Evolutionary conservation across 2,888 invertebrate genomes (phyloP), one percentile per base, ranked within the genome.

Genomic region (Orthonychiurus folsomi): DNA sequence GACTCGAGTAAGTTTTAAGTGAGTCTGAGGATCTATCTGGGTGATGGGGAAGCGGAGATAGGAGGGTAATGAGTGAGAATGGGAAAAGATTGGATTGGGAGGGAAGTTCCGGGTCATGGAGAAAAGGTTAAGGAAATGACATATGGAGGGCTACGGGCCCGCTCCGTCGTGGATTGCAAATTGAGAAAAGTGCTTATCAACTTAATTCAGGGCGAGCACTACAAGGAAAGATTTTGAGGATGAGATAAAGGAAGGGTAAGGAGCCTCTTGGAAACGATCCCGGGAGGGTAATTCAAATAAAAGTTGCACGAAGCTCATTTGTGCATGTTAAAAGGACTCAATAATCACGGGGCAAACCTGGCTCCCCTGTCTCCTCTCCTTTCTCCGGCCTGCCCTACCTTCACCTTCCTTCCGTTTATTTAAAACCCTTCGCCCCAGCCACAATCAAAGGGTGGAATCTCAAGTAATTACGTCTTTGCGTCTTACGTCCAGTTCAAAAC

Each of bases 221-320:
- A 56, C 60, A 62, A 66, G 59, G n/a, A n/a, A 57, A 68, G 69
- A 70, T 71, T 72, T 69, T 66, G 67, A 68, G 68, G 67, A 59
- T 58, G 65, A 70, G 70, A 72, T 70, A 72, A 68, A 69, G 66
- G 66, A 65, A 69, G 66, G 15, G 48, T n/a, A n/a, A n/a, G n/a
- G 48, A 48, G 65, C 65, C 56, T 65, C 61, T 50, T 64, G 64
- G 68, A 70, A 73, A 71, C 64, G 69, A 68, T 73, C 72, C 72
- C 72, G 62, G 53, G 72, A 73, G 72, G 69, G 70, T 67, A 68
- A 69, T 73, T 71, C 69, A 73, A 71, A 73, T 70, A 71, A 71
- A 73, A 70, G 69, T 73, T 73, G 69, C 69, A 71, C 58, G 70
- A 69, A 69, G 68, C 70, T 72, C 70, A 72, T 72, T 72, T 72